These are phyloP conservation scores for Cryptocephalus moraei DNA, from an alignment of 2,888 invertebrate species.

Conservation along the genomic window DNA sequence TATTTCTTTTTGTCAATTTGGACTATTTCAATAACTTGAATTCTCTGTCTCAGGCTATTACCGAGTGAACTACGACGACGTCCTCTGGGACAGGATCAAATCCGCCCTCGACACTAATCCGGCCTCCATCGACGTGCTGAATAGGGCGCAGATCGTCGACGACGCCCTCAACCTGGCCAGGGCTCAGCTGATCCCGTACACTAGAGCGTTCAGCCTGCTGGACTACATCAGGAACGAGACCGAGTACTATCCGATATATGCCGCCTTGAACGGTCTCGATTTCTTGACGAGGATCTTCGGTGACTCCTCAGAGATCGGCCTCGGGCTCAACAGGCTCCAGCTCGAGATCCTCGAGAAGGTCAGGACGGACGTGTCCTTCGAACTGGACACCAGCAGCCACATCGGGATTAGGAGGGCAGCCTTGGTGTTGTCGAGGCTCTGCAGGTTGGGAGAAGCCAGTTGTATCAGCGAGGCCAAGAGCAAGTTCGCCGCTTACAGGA, in stretches of 20 bases:
- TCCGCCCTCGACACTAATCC: constrained; percentile 36
- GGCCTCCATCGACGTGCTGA: constrained; percentile 49
- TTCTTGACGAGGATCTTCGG: constrained; percentile 19
- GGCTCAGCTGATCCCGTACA: constrained; percentile 48
- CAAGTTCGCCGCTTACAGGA: not conserved
- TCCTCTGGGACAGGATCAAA: constrained; percentile 45
- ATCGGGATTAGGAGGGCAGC: not conserved
- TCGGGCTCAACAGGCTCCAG: not conserved
- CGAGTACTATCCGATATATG: constrained; percentile 67
- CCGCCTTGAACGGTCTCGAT: constrained; percentile 45
- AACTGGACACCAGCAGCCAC: not conserved
- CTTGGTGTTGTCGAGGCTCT: not conserved
- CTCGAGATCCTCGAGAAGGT: not conserved
- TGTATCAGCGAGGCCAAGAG: not conserved
- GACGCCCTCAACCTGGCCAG: constrained; percentile 67
- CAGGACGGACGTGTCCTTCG: not conserved
- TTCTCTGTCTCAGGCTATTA: constrained; percentile 48
- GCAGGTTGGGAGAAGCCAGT: not conserved
- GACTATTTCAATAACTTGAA: too few relatives aligned
- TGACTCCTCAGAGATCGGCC: constrained; percentile 5
- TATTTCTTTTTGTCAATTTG: too few relatives aligned
- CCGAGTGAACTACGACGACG: constrained; percentile 53
- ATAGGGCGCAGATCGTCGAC: constrained; percentile 69
- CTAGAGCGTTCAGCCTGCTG: constrained; percentile 51
- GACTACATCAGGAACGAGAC: constrained; percentile 58